Evolutionary conservation across 2,888 invertebrate species (phyloP).

Genomic region (Agapetus fuscipes): DNA sequence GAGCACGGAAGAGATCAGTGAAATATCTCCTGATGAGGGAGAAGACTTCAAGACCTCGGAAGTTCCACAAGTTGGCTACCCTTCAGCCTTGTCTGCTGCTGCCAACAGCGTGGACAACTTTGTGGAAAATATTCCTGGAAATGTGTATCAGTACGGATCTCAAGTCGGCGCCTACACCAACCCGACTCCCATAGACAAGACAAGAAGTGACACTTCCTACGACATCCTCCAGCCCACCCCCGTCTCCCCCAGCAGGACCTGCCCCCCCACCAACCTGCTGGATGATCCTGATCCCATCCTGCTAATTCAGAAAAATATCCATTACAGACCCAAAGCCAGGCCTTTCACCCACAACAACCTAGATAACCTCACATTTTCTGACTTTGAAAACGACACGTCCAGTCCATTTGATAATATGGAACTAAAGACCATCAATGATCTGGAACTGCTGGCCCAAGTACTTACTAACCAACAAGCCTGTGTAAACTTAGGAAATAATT

Average conservation of each 20-base stretch:
- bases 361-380: constrained; percentile 49
- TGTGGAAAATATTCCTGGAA: constrained; percentile 1
- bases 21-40: constrained; percentile 43
- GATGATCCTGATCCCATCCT: constrained; percentile 39
- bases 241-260: constrained; percentile 33
- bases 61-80: constrained; percentile 15
- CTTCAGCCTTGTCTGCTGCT: neutral
- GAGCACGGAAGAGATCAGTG: constrained; percentile 49
- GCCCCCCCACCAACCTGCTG: constrained; percentile 32
- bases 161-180: neutral
- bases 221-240: constrained; percentile 40
- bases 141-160: constrained; percentile 4
- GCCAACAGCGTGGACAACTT: constrained; percentile 1
- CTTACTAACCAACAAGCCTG: constrained; percentile 26
- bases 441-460: constrained; percentile 82
- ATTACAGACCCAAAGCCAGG: constrained; percentile 7
- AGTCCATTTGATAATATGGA: constrained; percentile 92
- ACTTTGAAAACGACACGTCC: constrained; percentile 86
- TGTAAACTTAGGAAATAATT: neutral
- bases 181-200: constrained; percentile 2
- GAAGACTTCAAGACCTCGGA: constrained; percentile 25
- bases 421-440: constrained; percentile 84
- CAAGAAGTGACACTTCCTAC: constrained; percentile 2
- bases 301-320: constrained; percentile 26
- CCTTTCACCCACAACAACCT: constrained; percentile 27